Evolutionary conservation across 2,888 invertebrate genomes (phyloP), one percentile per base, ranked within the genome.

Genomic region (Tethea ocularis): DNA sequence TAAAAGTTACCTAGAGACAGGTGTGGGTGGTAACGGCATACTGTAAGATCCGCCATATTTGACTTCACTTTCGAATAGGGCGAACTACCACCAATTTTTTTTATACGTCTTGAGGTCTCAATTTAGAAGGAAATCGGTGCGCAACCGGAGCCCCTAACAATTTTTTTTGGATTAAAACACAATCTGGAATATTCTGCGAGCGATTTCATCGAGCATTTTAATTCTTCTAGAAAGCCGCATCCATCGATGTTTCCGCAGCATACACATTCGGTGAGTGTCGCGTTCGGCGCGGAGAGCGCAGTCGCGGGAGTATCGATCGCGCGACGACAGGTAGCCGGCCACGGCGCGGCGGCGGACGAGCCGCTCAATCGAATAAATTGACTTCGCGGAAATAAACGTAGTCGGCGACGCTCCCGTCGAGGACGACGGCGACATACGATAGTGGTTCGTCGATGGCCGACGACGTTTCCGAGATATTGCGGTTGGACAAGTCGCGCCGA

Each of bases 231-330:
- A 38, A 22, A 52, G 51, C 53, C 64, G 52, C 55, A 52, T 62
- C 63, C 52, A 60, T 22, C 8, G 15, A 24, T 33, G 46, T 61
- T 11, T 17, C 23, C 11, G 52, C 23, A 0, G 52, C 15, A 36
- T 36, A 13, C 36, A 15, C 11, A 15, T 4, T 36, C 36, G 13
- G 13, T 36, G 36, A 7, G 6, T 33, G 1, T 36, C 22, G 36
- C 54, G 41, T 36, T 10, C 24, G 38, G 46, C 17, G 24, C 46
- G 56, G 33, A 41, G 36, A 33, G 78, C 85, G 86, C 86, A 76
- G 62, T 78, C 78, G 85, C 77, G 71, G 11, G 3, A 2, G 0
- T 74, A 86, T 85, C 82, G 86, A 85, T 54, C 78, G 68, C 61
- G 51, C 57, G 57, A 46, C 36, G 56, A n/a, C 51, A 26, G 38